These are phyloP conservation scores for Xiphorhynchus erythropygius DNA, from an alignment of 2,797 vertebrate genomes.

Conservation along the genomic window DNA sequence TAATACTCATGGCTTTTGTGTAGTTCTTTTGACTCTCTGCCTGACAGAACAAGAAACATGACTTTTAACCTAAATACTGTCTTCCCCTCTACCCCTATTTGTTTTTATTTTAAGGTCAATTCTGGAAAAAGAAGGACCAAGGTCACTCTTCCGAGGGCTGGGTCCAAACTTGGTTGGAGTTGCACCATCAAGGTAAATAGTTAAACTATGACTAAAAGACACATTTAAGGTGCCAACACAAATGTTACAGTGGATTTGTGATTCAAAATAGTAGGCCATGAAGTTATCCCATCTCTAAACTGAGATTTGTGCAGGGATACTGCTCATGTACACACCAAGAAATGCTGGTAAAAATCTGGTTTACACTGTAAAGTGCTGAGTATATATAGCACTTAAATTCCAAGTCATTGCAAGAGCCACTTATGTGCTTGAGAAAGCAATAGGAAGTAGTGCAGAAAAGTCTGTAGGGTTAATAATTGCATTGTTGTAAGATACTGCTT, in stretches of 20 bases:
- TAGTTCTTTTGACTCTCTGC: background rate
- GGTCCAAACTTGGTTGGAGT: conserved; percentile 98
- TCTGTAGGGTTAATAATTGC: background rate
- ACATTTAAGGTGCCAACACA: background rate
- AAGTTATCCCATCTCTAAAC: background rate
- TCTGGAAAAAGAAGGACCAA: conserved; percentile 96
- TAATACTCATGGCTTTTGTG: background rate
- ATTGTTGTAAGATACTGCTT: background rate
- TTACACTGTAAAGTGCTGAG: background rate
- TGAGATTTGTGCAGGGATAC: background rate
- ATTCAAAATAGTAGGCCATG: background rate
- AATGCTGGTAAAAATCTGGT: background rate
- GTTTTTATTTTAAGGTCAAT: conserved; percentile 86
- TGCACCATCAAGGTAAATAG: conserved; percentile 92
- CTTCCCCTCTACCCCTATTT: background rate
- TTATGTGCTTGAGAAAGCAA: background rate
- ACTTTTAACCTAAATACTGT: conserved; percentile 1
- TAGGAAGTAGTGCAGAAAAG: background rate
- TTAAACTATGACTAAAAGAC: background rate
- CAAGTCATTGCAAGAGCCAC: background rate
- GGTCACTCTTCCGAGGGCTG: conserved; percentile 94
- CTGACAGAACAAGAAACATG: background rate
- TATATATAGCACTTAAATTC: background rate
- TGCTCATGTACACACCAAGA: background rate
- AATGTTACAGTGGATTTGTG: background rate